Base-by-base conservation (phyloP, 2,888 invertebrate species). In the Zele albiditarsus region DNA sequence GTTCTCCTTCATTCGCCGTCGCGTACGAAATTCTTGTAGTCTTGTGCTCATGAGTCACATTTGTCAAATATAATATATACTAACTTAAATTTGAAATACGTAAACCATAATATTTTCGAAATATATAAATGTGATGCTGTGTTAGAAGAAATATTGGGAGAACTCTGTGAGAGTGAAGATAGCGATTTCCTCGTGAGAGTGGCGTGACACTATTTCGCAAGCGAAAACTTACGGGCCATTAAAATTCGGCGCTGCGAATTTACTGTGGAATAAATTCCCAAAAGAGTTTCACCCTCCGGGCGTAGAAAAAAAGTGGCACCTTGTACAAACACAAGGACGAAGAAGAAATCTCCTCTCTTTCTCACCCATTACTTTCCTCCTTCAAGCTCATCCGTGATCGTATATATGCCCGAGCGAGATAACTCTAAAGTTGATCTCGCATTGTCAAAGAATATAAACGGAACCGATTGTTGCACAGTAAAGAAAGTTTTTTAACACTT, bases 371-470 rank as follows among this genome's bases (percentile, higher is more conserved):
- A 20, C n/a, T 20, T 53, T 20, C 4, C 53, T 20, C 6, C 53
- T 20, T 23, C 20, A 53, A 23, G 53, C 53, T 20, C 5, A 53
- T 53, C 6, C 57, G 5, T 42, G 42, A 42, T 25, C 23, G 23
- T 71, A 27, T 38, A 14, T 71, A 62, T 46, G 65, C 63, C 23
- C 42, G 53, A 74, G 73, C 74, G 77, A 66, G 77, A 77, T 78
- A 83, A 82, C 84, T 81, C 77, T 78, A 84, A 86, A 86, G 83
- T 86, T 86, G 84, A n/a, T n/a, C 82, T 83, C 82, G 85, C 82
- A 84, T 86, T 85, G 85, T 84, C 84, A 83, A 76, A 78, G 85
- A 83, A 84, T 23, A 53, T 86, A 86, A 86, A 84, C 84, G 84
- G 81, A 82, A 82, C 82, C 84, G 86, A 87, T 86, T 87, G 85